A percentile compares a stretch with the other conserved stretches of the same genome.
Evolutionary conservation across 2,888 invertebrate species (phyloP).

Genomic region (Polietes domitor): DNA sequence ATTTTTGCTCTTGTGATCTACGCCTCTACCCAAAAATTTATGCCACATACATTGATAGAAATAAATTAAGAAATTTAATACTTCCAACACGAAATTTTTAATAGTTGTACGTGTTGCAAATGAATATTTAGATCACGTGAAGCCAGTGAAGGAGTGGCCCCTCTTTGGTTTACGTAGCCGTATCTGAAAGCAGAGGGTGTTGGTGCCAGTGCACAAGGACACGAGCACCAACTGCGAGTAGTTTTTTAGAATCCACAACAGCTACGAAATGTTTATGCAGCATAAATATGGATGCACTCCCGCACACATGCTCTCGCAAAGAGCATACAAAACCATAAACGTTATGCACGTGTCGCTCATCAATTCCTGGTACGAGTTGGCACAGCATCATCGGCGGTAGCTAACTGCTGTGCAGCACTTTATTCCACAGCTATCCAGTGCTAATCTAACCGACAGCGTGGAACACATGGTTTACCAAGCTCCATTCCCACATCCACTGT

Average conservation of each 20-base stretch:
- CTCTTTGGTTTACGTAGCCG: not conserved
- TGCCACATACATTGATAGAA: not conserved
- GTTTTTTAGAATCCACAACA: constrained; percentile 29
- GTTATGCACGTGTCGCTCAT: constrained; percentile 76
- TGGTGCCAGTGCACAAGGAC: no score
- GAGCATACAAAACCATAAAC: constrained; percentile 49
- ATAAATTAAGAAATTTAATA: constrained; percentile 37
- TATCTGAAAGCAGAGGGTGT: no score
- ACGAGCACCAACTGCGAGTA: not conserved
- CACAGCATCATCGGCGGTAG: not conserved
- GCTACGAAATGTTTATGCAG: constrained; percentile 52
- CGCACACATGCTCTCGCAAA: not conserved
- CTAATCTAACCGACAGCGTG: constrained; percentile 42
- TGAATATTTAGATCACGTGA: constrained; percentile 65
- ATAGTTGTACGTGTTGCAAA: constrained; percentile 7
- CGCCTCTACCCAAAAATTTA: no score
- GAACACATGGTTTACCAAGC: constrained; percentile 54
- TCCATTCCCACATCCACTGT: not conserved
- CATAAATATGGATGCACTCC: constrained; percentile 10
- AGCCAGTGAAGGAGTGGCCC: constrained; percentile 11
- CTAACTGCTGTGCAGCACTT: constrained; percentile 12
- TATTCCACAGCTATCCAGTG: constrained; percentile 34
- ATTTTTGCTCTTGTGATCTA: no score
- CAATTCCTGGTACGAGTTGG: constrained; percentile 73
- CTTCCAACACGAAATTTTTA: constrained; percentile 3